These are phyloP conservation scores for Hapalemur alaotrensis DNA, from an alignment of 2,797 vertebrate species.

Conservation along the genomic window DNA sequence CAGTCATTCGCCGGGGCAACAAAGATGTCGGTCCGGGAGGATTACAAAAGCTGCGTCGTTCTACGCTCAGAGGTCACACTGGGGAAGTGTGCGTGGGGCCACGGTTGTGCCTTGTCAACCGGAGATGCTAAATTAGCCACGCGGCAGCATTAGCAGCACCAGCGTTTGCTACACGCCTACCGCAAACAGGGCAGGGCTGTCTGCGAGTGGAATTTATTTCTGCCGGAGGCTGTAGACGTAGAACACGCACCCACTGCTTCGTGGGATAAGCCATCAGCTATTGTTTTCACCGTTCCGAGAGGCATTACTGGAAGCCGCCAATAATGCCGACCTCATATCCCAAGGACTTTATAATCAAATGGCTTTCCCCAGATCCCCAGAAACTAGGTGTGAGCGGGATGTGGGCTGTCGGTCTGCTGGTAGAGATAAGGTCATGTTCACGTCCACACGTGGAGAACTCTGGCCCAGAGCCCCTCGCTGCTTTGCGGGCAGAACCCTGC, in stretches of 20 bases:
- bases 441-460: neutral
- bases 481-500: neutral
- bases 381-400: neutral
- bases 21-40: neutral
- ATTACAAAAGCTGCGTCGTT: neutral
- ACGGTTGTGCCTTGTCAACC: accelerated
- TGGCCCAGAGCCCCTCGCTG: neutral
- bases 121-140: neutral
- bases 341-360: neutral
- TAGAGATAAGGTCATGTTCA: neutral
- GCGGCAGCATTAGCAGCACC: accelerated
- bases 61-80: neutral
- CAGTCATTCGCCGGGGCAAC: neutral
- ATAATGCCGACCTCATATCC: neutral
- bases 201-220: neutral
- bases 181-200: accelerated
- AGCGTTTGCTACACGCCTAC: neutral
- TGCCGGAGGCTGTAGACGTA: neutral
- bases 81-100: no score
- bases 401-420: neutral
- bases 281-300: neutral
- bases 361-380: neutral
- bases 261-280: neutral
- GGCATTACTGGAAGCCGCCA: neutral
- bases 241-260: neutral